Conservation (phyloP, 2,888 invertebrate genomes). For the Rosalia funebris region DNA sequence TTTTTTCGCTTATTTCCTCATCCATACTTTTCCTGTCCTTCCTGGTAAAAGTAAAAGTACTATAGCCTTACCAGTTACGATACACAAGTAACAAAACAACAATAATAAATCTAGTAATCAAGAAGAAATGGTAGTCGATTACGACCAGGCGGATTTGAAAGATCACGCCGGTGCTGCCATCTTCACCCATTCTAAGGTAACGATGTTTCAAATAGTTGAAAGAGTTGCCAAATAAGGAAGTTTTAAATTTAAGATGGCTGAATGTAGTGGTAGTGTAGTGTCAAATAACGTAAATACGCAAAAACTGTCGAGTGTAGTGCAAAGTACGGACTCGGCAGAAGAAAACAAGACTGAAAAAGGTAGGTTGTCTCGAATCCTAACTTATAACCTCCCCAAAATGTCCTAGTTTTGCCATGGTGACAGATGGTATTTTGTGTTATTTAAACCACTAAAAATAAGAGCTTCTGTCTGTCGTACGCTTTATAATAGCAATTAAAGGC, state of each 20-base stretch:
- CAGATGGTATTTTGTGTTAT: constrained; percentile 43
- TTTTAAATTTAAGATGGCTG: constrained; percentile 59
- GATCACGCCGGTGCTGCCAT: constrained; percentile 31
- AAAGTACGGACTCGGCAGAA: constrained; percentile 48
- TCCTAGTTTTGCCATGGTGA: constrained; percentile 29
- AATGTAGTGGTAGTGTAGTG: constrained; percentile 61
- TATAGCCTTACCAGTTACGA: background rate
- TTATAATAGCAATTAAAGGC: no score
- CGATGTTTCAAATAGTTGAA: constrained; percentile 32
- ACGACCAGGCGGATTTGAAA: background rate
- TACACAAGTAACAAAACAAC: background rate
- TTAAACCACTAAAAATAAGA: constrained; percentile 1
- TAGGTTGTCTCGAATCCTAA: constrained; percentile 44
- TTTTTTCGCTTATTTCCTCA: background rate
- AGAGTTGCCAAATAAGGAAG: constrained; percentile 39
- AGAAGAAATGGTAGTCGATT: no score
- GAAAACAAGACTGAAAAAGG: constrained; percentile 58
- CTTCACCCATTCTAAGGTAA: constrained; percentile 19
- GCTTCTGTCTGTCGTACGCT: no score
- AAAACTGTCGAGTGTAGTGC: constrained; percentile 52
- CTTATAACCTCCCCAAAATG: constrained; percentile 21
- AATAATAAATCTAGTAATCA: background rate
- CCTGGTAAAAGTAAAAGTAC: constrained; percentile 14
- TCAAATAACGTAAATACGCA: constrained; percentile 58
- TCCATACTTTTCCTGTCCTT: background rate